These are phyloP conservation scores for Sminthopsis crassicaudata DNA, from an alignment of 2,113 vertebrate species.

Conservation along the genomic window DNA sequence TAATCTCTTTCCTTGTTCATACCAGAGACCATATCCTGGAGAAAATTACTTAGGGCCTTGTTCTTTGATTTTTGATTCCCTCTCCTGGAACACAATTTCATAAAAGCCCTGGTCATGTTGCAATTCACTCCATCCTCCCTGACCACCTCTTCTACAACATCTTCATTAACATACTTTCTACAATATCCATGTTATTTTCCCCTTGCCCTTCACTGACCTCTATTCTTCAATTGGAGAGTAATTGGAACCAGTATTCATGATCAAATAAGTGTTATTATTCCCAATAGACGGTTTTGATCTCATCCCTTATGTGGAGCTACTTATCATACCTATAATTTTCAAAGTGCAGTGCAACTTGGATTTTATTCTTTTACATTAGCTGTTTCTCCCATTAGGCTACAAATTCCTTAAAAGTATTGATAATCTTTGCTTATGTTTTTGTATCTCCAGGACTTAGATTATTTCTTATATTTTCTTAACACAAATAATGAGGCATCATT, in stretches of 20 bases:
- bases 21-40: neutral
- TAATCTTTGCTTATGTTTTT: no score
- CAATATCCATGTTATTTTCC: neutral
- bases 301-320: neutral
- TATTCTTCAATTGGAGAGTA: neutral
- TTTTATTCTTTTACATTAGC: neutral
- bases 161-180: neutral
- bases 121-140: no score
- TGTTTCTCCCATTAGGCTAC: neutral
- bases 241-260: neutral
- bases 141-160: no score
- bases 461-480: no score
- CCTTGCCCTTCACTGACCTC: neutral
- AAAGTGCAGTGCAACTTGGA: neutral
- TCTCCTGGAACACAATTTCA: no score
- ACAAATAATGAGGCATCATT: no score
- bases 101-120: no score
- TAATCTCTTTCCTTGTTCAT: neutral
- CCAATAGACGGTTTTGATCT: neutral
- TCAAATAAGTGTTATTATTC: neutral
- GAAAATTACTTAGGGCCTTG: neutral
- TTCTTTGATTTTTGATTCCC: no score
- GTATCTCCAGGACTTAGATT: no score
- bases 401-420: neutral
- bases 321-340: neutral